phyloP scores from a whole-genome alignment of 1,140 invertebrate genomes.

The Plutomurus gul region DNA sequence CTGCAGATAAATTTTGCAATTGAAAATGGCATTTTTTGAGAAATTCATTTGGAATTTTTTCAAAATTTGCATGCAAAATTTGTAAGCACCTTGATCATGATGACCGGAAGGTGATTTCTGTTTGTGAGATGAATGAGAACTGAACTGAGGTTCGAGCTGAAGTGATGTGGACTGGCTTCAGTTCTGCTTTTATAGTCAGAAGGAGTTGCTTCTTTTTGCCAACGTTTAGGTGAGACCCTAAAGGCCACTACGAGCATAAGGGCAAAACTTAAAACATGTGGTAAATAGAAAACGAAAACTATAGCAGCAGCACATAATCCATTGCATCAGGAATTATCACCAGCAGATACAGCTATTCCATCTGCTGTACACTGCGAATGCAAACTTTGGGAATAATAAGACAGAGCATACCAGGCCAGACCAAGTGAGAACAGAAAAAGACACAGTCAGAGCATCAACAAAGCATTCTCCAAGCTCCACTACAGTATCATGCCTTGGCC shows the following conservation, averaged over 20 bases:
- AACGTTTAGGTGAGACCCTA: neutral
- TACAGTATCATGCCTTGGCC: too few species aligned
- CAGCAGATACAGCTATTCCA: neutral
- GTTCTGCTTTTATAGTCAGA: slow-evolving; percentile 23
- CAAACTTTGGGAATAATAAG: too few species aligned
- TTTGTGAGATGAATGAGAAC: neutral
- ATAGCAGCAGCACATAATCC: neutral
- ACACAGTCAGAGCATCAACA: too few species aligned
- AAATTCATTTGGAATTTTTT: neutral
- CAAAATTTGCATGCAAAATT: neutral
- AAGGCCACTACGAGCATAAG: neutral
- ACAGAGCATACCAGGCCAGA: too few species aligned
- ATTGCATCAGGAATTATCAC: neutral
- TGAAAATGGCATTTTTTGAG: neutral
- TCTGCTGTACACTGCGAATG: too few species aligned
- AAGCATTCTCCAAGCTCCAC: too few species aligned
- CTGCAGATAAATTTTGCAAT: neutral
- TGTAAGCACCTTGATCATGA: slow-evolving; percentile 9
- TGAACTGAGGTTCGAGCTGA: slow-evolving; percentile 16
- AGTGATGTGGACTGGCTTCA: neutral
- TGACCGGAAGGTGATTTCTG: slow-evolving; percentile 1
- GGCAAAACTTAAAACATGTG: neutral
- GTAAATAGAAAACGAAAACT: slow-evolving; percentile 8
- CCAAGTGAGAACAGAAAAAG: too few species aligned
- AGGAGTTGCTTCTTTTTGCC: slow-evolving; percentile 23